Evolutionary conservation across 2,797 vertebrate genomes (phyloP).

Genomic region (Graptemys geographica): DNA sequence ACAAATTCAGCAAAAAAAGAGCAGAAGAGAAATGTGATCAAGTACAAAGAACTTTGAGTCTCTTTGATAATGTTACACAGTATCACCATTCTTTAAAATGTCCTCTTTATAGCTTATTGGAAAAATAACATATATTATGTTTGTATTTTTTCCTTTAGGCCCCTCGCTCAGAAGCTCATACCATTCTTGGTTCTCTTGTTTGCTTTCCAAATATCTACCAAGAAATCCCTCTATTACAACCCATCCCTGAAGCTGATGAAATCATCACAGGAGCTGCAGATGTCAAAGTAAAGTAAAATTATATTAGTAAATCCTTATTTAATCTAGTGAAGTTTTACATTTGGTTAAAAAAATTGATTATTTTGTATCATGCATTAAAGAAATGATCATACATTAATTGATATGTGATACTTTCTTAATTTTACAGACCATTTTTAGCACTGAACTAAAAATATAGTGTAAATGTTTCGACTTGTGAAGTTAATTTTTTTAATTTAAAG

Average conservation of each 20-base stretch:
- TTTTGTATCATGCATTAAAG: not conserved
- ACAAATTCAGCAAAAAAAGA: not conserved
- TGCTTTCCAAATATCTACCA: slow-evolving; percentile 95
- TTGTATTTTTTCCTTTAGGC: slow-evolving; percentile 78
- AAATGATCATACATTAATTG: not conserved
- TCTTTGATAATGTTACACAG: rapidly evolving
- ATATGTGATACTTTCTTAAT: not conserved
- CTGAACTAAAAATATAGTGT: not conserved
- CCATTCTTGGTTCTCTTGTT: slow-evolving; percentile 94
- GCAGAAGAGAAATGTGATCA: not conserved
- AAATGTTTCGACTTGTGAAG: not conserved
- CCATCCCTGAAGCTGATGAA: slow-evolving; percentile 81
- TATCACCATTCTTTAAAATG: not conserved
- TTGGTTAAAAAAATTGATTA: not conserved
- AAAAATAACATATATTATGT: not conserved
- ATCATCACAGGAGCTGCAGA: slow-evolving; percentile 82
- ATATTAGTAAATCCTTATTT: not conserved
- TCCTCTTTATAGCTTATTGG: not conserved
- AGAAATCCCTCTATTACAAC: slow-evolving; percentile 87
- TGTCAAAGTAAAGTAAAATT: slow-evolving; percentile 87
- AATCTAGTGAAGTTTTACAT: not conserved
- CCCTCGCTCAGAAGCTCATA: slow-evolving; percentile 94
- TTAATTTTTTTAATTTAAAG: not conserved
- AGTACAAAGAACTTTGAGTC: rapidly evolving
- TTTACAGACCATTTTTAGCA: not conserved